phyloP scores from a whole-genome alignment of 2,113 vertebrate genomes.

The Mesitornis unicolor region DNA sequence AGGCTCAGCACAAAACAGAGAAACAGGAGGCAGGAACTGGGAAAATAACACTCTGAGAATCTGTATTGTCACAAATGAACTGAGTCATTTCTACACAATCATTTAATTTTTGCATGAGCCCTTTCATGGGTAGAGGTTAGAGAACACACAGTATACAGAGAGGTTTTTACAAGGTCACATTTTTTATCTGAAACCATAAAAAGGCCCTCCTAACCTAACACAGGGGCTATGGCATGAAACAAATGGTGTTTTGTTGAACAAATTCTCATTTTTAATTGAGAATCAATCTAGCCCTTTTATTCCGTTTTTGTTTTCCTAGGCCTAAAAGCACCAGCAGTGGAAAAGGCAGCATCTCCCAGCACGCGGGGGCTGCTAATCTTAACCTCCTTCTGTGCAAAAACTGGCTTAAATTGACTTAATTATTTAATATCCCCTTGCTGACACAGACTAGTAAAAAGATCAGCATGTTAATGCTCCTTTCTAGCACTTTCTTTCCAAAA shows the following conservation, averaged over 20 bases:
- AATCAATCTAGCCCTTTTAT: not conserved
- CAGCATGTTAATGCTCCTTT: constrained; percentile 50
- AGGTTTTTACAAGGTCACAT: not conserved
- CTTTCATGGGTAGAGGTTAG: not conserved
- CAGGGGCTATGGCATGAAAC: not conserved
- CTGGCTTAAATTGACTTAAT: constrained; percentile 50
- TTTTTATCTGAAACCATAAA: not conserved
- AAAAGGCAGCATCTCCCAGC: not conserved
- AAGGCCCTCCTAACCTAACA: not conserved
- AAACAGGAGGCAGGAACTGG: not conserved
- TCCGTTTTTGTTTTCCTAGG: not conserved
- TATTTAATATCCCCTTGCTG: constrained; percentile 48
- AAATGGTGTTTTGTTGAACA: not conserved
- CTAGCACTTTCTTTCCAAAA: constrained; percentile 51
- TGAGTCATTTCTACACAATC: not conserved
- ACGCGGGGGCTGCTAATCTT: not conserved
- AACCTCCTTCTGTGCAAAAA: constrained; percentile 52
- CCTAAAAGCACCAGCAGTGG: not conserved
- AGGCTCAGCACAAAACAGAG: not conserved
- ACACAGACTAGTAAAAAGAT: constrained; percentile 28
- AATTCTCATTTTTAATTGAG: not conserved
- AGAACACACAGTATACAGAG: not conserved
- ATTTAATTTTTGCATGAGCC: not conserved
- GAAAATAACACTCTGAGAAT: not conserved
- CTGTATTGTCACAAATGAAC: not conserved